Evolutionary conservation across 1,140 invertebrate genomes (phyloP).

Genomic region (Acromyrmex echinatior): DNA sequence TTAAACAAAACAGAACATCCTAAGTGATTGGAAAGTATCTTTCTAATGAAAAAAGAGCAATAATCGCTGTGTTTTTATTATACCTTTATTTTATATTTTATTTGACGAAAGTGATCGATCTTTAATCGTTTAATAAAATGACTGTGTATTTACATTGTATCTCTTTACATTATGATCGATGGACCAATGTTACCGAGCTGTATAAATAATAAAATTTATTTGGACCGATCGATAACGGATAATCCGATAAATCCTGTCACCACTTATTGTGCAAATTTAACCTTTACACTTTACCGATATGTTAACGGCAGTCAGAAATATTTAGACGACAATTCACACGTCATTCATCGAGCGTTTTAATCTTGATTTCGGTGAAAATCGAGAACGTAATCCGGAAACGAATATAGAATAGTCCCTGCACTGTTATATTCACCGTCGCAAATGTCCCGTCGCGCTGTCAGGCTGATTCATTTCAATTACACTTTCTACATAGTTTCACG

Average conservation of each 20-base stretch:
- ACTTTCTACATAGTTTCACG: slow-evolving; percentile 25
- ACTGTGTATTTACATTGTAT: background rate
- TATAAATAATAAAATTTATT: slow-evolving; percentile 50
- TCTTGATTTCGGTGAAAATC: slow-evolving; percentile 24
- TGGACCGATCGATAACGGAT: slow-evolving; percentile 39
- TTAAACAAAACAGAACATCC: background rate
- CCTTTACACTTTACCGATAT: slow-evolving; percentile 29
- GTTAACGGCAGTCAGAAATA: slow-evolving; percentile 16
- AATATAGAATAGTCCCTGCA: background rate
- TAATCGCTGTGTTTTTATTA: background rate
- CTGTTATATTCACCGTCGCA: slow-evolving; percentile 18
- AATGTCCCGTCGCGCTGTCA: background rate
- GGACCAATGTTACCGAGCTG: background rate
- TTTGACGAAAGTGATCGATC: background rate
- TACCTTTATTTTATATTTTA: background rate
- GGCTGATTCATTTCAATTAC: slow-evolving; percentile 32
- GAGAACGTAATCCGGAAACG: background rate
- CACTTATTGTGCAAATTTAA: slow-evolving; percentile 34
- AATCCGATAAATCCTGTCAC: slow-evolving; percentile 44
- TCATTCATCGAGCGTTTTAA: slow-evolving; percentile 4
- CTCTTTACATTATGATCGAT: background rate
- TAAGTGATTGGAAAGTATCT: background rate
- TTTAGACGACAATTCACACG: slow-evolving; percentile 25
- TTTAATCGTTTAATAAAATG: background rate
- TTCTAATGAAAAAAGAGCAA: background rate